Conservation (phyloP, 2,888 invertebrate genomes). For the Agrochola lota region DNA sequence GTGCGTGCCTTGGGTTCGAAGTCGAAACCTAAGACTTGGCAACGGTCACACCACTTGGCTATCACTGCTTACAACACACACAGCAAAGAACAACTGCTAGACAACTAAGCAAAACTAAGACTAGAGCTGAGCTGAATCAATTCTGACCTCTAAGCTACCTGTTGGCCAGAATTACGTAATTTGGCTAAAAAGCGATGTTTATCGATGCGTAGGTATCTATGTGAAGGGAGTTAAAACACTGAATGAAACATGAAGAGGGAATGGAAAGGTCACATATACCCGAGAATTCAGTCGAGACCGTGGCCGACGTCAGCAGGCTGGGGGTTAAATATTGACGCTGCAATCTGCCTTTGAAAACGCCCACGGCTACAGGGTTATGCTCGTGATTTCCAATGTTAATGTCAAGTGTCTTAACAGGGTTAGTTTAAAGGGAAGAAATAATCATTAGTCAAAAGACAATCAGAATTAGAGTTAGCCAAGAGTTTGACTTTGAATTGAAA, state of each 20-base stretch:
- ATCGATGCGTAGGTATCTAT: constrained; percentile 10
- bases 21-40: too few relatives aligned
- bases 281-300: constrained; percentile 28
- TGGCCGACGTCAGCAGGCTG: constrained; percentile 31
- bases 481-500: too few relatives aligned
- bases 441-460: neutral
- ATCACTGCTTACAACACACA: too few relatives aligned
- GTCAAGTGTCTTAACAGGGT: neutral
- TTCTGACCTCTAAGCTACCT: constrained; percentile 1
- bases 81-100: too few relatives aligned
- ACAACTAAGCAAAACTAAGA: too few relatives aligned
- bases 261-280: constrained; percentile 59
- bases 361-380: constrained; percentile 35
- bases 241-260: constrained; percentile 70
- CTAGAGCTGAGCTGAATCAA: neutral
- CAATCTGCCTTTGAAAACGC: constrained; percentile 76
- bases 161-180: neutral
- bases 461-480: too few relatives aligned
- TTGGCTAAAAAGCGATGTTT: constrained; percentile 31
- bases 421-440: neutral
- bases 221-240: constrained; percentile 48
- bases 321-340: constrained; percentile 83
- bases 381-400: constrained; percentile 28
- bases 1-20: too few relatives aligned
- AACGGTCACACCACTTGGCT: too few relatives aligned